phyloP scores from a whole-genome alignment of 2,113 vertebrate species.

The Aplodontia rufa region DNA sequence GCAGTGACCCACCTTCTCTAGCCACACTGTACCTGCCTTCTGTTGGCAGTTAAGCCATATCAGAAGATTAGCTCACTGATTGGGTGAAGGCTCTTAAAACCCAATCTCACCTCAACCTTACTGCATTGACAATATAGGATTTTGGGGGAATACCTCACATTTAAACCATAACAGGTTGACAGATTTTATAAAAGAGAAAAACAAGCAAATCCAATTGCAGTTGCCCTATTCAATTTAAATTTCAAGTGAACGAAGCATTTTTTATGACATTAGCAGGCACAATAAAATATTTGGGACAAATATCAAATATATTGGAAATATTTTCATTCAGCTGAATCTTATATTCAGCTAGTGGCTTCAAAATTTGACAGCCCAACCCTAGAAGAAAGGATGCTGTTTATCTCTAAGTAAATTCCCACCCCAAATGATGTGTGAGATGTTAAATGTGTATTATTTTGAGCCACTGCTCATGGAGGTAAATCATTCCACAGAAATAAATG shows the following conservation, averaged over 20 bases:
- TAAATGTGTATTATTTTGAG: background rate
- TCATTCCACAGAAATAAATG: background rate
- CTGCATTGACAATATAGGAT: too few relatives aligned
- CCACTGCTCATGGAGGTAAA: background rate
- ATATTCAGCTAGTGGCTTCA: background rate
- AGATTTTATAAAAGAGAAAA: background rate
- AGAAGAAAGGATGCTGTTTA: background rate
- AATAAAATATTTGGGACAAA: background rate
- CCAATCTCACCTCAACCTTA: too few relatives aligned
- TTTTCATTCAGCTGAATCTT: background rate
- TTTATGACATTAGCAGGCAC: background rate
- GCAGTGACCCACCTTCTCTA: too few relatives aligned
- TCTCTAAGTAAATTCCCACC: background rate
- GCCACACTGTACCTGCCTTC: too few relatives aligned
- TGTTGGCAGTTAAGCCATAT: too few relatives aligned
- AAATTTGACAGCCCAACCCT: background rate
- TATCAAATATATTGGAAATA: background rate
- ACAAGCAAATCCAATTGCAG: background rate
- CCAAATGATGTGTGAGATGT: background rate
- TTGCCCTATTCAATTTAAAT: background rate
- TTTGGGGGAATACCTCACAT: too few relatives aligned
- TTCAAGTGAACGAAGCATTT: background rate
- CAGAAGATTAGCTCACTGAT: too few relatives aligned
- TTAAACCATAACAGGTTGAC: too few relatives aligned
- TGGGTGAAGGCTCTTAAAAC: too few relatives aligned